These are phyloP conservation scores for Cheirogaleus medius DNA, from an alignment of 2,113 vertebrate genomes.

Conservation along the genomic window DNA sequence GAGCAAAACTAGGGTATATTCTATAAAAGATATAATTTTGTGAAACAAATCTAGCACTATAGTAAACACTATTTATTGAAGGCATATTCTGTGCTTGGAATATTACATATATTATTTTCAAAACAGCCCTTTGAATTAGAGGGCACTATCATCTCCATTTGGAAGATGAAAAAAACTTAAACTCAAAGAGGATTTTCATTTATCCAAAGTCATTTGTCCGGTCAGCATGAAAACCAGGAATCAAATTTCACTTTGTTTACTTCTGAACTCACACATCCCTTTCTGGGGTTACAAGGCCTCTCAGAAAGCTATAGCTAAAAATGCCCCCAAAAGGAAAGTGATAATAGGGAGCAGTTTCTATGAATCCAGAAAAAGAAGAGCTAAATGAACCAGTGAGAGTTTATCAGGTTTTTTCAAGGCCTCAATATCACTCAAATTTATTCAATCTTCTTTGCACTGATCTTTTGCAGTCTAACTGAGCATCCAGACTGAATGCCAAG, in stretches of 20 bases:
- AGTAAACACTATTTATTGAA: neutral
- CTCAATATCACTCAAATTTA: neutral
- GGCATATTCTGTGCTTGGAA: neutral
- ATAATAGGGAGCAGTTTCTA: neutral
- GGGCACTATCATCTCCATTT: neutral
- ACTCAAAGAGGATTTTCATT: neutral
- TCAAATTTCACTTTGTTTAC: neutral
- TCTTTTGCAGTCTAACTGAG: neutral
- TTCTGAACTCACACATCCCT: neutral
- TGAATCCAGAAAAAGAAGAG: neutral
- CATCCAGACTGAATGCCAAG: neutral
- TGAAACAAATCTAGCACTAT: conserved; percentile 4
- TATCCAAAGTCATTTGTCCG: neutral
- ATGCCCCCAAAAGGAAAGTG: neutral
- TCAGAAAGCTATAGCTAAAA: conserved; percentile 12
- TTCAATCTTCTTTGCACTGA: neutral
- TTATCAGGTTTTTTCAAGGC: neutral
- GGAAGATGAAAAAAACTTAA: neutral
- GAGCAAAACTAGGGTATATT: neutral
- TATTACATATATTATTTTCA: neutral
- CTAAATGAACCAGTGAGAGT: neutral
- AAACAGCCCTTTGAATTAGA: neutral
- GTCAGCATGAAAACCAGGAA: neutral
- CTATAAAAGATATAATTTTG: conserved; percentile 15
- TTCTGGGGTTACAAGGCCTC: neutral